A percentile compares a stretch with the other conserved stretches of the same genome.
Evolutionary conservation across 2,888 invertebrate genomes (phyloP).

Genomic region (Ormyrus pomaceus): DNA sequence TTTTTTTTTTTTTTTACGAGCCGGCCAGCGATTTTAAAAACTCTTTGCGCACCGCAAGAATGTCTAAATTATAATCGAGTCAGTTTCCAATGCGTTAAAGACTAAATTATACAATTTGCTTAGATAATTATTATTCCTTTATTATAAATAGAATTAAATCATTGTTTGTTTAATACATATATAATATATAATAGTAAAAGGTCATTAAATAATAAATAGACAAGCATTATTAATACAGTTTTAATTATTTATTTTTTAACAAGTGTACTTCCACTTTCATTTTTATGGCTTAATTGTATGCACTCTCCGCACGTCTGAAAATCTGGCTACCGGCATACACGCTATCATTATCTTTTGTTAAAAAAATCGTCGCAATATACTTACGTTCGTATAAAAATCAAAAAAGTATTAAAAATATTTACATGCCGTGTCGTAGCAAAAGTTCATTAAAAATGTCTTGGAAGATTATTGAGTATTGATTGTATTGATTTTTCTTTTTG

Average conservation of each 20-base stretch:
- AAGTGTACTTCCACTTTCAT: conserved; percentile 50
- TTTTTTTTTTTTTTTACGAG: no score
- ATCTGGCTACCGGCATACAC: conserved; percentile 11
- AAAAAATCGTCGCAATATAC: background rate
- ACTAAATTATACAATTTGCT: no score
- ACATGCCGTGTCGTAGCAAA: conserved; percentile 33
- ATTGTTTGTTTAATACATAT: no score
- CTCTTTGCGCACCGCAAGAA: background rate
- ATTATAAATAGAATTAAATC: background rate
- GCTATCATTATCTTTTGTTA: conserved; percentile 4
- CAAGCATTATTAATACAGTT: conserved; percentile 36
- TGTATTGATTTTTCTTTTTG: conserved; percentile 5
- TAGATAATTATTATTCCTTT: no score
- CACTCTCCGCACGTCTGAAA: conserved; percentile 33
- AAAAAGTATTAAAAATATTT: conserved; percentile 34
- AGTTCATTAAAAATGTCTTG: conserved; percentile 1
- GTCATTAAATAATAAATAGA: conserved; percentile 4
- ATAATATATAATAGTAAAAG: background rate
- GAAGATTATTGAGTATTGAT: conserved; percentile 23
- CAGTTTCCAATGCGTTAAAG: background rate
- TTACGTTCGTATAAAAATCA: conserved; percentile 14
- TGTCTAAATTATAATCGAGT: background rate
- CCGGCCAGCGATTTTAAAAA: no score
- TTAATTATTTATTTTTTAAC: conserved; percentile 47
- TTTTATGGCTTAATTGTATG: conserved; percentile 43